These are phyloP conservation scores for Suillia variegata DNA, from an alignment of 2,888 invertebrate genomes.

Conservation along the genomic window DNA sequence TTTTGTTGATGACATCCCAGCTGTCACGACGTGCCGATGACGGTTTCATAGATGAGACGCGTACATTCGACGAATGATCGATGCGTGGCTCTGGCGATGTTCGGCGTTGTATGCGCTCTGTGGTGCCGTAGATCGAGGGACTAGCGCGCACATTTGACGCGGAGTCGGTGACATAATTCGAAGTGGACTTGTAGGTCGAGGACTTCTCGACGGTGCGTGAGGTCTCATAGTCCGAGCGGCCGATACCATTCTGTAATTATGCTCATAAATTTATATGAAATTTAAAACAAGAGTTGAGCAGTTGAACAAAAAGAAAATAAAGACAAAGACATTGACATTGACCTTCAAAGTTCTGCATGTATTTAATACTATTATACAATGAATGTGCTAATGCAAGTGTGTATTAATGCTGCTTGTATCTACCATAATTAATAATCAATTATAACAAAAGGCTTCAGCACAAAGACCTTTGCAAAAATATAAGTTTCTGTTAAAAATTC, in stretches of 20 bases:
- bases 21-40: slow-evolving; percentile 71
- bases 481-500: no score
- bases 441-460: no score
- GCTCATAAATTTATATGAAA: no score
- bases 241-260: slow-evolving; percentile 44
- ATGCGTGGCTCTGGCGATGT: slow-evolving; percentile 65
- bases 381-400: not conserved
- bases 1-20: slow-evolving; percentile 83
- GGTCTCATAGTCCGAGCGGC: slow-evolving; percentile 44
- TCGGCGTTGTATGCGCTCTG: slow-evolving; percentile 61
- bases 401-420: no score
- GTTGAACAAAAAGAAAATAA: no score
- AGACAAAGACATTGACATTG: not conserved
- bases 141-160: slow-evolving; percentile 59
- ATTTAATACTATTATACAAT: not conserved
- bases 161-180: slow-evolving; percentile 61
- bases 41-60: slow-evolving; percentile 67
- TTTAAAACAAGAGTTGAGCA: no score
- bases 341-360: not conserved
- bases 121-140: slow-evolving; percentile 63
- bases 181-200: slow-evolving; percentile 63
- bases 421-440: no score
- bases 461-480: no score
- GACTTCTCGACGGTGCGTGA: slow-evolving; percentile 62
- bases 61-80: slow-evolving; percentile 66